Evolutionary conservation across 1,140 invertebrate species (phyloP), one percentile per base, ranked within the genome.

Genomic region (Euborellia annulipes): DNA sequence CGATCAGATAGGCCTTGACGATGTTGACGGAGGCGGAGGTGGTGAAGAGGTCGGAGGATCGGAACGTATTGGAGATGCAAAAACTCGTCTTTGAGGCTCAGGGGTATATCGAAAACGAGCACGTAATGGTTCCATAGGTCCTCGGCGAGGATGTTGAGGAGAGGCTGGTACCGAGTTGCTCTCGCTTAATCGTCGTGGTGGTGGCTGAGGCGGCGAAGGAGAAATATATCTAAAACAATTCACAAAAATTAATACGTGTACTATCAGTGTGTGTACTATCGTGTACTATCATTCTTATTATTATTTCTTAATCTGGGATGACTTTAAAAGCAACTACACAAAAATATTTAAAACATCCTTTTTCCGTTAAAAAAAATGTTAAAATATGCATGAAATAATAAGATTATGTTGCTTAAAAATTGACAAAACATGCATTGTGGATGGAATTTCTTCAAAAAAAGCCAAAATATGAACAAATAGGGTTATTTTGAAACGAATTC

Each of bases 91-190:
- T 54, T 80, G 78, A 14, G 75, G 77, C 62, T 82, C 78, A 7
- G 78, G 78, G 3, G 79, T 82, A 52, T 79, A 79, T 55, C 76
- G 76, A 48, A 79, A 70, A 53, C 75, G 68, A 18, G 75, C 68
- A 49, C 73, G 50, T 14, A 49, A 38, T 14, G 46, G 51, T 21
- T 48, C 47, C n/a, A 54, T 37, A 3, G 30, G 19, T 14, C 19
- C 36, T 41, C 47, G 43, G 18, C 47, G 65, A 37, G 74, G 62
- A 52, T 79, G 72, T 53, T 78, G 75, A 21, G 78, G 78, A 36
- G 76, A 79, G 34, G 75, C 76, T 17, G 77, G 77, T 43, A 80
- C 75, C 21, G 73, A 76, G 54, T 57, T 71, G 52, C 76, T 78
- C 57, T 79, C 77, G 0, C 76, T 78, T 2, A 74, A 60, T 46